Base-by-base conservation (phyloP, 2,113 vertebrate species). In the Anolis sagrei region DNA sequence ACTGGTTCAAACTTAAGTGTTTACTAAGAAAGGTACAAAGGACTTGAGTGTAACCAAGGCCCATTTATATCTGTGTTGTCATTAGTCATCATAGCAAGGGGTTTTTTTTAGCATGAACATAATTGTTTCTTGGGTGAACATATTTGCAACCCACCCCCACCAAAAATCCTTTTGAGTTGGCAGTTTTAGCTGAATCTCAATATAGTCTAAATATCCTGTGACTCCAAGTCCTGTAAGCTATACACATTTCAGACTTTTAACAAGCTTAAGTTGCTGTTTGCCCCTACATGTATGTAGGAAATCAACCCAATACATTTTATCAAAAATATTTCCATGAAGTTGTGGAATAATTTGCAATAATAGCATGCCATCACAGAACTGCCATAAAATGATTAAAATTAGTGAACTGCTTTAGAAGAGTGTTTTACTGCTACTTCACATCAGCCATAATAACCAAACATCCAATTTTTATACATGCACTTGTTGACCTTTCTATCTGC, bases 381-480 rank as follows among this genome's bases (percentile, higher is more conserved):
- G 61, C 36, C 7, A 10, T 78, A 86, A 64, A 88, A 11, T 7
- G 49, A 1, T 84, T 68, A n/a, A 7, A 62, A 8, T 80, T 7
- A 88, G 9, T 36, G 87, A 79, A 88, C 1, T 36, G 34, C 72
- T 10, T 21, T 70, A n/a, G 48, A 27, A 19, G 11, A 8, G 16
- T 90, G 5, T 8, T 3, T 82, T 62, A 88, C 69, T 89, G 77
- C 90, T 83, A 81, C 29, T 54, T 44, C 75, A 39, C 72, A 81
- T 86, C 0, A 86, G 34, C 19, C 10, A 76, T 89, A 89, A 74
- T 76, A 81, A 39, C 2, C 77, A 86, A 84, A 76, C 84, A 81
- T 75, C 11, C 39, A 82, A 54, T 19, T 91, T 81, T 75, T 58
- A 62, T 73, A n/a, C 62, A 36, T 84, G 66, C 86, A 92, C 86